These are phyloP conservation scores for Dicaeum eximium DNA, from an alignment of 2,113 vertebrate species.

Conservation along the genomic window DNA sequence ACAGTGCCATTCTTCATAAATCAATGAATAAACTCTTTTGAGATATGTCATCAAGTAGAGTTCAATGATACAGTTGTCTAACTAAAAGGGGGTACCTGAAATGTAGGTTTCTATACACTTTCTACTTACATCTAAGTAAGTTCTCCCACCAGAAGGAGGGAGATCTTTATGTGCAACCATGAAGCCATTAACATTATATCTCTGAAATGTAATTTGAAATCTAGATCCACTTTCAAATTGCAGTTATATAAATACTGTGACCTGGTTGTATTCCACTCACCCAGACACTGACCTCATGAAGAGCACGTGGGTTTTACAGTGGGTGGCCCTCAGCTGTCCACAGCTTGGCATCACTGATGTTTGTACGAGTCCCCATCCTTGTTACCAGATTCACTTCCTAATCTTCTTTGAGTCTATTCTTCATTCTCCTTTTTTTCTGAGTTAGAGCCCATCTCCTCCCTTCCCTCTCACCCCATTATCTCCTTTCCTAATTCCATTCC, in stretches of 20 bases:
- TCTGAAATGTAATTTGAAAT: neutral
- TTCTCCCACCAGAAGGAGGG: neutral
- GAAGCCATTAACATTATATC: neutral
- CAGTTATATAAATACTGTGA: too few relatives aligned
- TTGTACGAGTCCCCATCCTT: neutral
- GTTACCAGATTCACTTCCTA: neutral
- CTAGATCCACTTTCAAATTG: neutral
- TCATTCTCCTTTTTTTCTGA: neutral
- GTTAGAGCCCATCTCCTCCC: neutral
- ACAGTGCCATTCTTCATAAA: neutral
- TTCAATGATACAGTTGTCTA: neutral
- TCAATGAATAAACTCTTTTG: neutral
- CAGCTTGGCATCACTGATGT: neutral
- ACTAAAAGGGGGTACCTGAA: neutral
- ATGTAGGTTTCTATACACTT: neutral
- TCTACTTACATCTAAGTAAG: neutral
- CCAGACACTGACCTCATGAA: neutral
- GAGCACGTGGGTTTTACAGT: neutral
- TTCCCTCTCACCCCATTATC: neutral
- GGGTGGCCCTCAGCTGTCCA: neutral
- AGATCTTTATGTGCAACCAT: neutral
- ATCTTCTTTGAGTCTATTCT: neutral
- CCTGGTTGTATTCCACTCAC: rapidly evolving
- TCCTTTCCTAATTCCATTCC: neutral
- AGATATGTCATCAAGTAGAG: neutral